Evolutionary conservation across 2,113 vertebrate genomes (phyloP).

Genomic region (Cynopterus brachyotis): DNA sequence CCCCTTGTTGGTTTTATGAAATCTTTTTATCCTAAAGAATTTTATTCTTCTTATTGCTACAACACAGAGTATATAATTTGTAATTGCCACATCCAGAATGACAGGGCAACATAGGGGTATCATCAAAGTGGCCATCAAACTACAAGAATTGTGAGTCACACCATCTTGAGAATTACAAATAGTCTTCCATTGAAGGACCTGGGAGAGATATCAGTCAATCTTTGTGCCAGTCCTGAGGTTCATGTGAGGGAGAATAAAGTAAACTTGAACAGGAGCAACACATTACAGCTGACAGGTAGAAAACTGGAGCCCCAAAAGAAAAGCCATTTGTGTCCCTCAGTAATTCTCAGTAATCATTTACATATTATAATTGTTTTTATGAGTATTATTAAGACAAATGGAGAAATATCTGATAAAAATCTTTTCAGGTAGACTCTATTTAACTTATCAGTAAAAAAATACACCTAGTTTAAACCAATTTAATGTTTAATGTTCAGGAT

Average conservation of each 20-base stretch:
- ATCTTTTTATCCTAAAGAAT: constrained; percentile 73
- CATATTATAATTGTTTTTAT: constrained; percentile 9
- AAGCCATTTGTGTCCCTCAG: background rate
- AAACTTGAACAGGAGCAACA: constrained; percentile 42
- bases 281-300: constrained; percentile 74
- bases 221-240: constrained; percentile 61
- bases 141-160: constrained; percentile 78
- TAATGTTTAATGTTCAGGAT: constrained; percentile 8
- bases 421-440: background rate
- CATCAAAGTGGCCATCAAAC: constrained; percentile 81
- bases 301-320: constrained; percentile 6
- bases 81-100: constrained; percentile 76
- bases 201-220: constrained; percentile 78
- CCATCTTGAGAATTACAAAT: constrained; percentile 79
- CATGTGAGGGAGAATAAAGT: constrained; percentile 25
- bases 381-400: background rate
- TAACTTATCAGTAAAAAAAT: constrained; percentile 19
- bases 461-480: background rate
- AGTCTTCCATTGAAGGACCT: constrained; percentile 65
- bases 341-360: background rate
- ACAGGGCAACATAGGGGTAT: constrained; percentile 80
- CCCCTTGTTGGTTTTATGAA: constrained; percentile 53
- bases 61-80: constrained; percentile 81
- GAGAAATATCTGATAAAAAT: constrained; percentile 31
- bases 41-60: constrained; percentile 74